These are phyloP conservation scores for Helostoma temminkii DNA, from an alignment of 2,797 vertebrate genomes.

Conservation along the genomic window DNA sequence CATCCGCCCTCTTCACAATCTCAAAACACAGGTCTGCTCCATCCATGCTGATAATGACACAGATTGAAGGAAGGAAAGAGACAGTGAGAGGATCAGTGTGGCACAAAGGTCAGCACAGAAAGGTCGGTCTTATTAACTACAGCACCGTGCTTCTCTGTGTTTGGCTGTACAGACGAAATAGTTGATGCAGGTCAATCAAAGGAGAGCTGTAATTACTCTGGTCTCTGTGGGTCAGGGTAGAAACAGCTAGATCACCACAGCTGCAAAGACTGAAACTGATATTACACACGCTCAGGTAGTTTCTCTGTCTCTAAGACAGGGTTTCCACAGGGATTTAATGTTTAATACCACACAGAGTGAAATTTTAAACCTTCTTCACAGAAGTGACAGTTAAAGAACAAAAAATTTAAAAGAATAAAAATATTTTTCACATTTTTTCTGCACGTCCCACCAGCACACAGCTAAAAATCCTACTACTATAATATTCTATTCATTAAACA, in stretches of 20 bases:
- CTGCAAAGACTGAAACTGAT: too few relatives aligned
- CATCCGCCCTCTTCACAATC: slow-evolving; percentile 98
- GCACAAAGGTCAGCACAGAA: slow-evolving; percentile 46
- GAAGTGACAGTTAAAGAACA: background rate
- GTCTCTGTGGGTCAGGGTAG: too few relatives aligned
- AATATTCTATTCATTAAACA: too few relatives aligned
- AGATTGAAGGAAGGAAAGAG: slow-evolving; percentile 8
- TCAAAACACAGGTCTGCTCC: slow-evolving; percentile 98
- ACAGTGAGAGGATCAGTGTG: slow-evolving; percentile 40
- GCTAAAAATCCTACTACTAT: too few relatives aligned
- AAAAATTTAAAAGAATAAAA: background rate
- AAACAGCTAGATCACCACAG: too few relatives aligned
- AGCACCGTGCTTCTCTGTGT: slow-evolving; percentile 9
- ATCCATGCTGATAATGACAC: slow-evolving; percentile 86
- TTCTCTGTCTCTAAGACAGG: background rate
- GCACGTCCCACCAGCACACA: too few relatives aligned
- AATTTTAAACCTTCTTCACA: background rate
- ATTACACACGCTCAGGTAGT: background rate
- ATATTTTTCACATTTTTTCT: too few relatives aligned
- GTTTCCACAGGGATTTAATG: background rate
- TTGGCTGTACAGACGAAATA: slow-evolving; percentile 20
- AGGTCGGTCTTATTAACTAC: slow-evolving; percentile 61
- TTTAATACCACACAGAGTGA: background rate
- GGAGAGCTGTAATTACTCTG: slow-evolving; percentile 12
- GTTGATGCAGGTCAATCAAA: slow-evolving; percentile 8